phyloP scores from a whole-genome alignment of 2,113 vertebrate species.

The Pseudorectes ferrugineus region DNA sequence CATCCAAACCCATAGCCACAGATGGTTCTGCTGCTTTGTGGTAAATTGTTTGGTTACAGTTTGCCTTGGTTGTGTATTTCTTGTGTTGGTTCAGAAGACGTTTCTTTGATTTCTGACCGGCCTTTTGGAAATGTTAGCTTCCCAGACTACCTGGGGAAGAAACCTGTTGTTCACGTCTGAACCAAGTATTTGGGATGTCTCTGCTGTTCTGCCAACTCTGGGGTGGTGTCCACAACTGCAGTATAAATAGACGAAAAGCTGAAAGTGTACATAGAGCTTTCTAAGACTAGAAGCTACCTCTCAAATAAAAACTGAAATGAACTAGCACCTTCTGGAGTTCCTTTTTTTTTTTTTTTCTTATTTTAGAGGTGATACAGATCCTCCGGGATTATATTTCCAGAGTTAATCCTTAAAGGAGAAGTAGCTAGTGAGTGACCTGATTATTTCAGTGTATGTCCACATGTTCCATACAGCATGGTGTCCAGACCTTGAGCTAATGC shows the following conservation, averaged over 20 bases:
- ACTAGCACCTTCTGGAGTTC: background rate
- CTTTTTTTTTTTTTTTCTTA: background rate
- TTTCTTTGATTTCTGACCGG: background rate
- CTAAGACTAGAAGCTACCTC: background rate
- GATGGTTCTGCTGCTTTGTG: background rate
- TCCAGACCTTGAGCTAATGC: background rate
- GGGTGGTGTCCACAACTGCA: background rate
- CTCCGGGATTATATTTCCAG: background rate
- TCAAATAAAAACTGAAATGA: background rate
- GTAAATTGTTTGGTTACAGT: background rate
- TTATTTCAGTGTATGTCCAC: background rate
- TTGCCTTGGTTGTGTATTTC: background rate
- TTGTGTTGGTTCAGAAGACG: background rate
- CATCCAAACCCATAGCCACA: background rate
- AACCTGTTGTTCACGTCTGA: background rate
- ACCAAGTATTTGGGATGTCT: background rate
- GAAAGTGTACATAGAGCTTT: background rate
- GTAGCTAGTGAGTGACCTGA: background rate
- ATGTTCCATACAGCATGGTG: rapidly evolving
- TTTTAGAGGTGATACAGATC: background rate
- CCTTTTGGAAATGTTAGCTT: background rate
- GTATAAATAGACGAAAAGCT: background rate
- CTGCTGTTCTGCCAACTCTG: background rate
- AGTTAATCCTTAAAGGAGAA: background rate
- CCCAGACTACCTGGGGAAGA: background rate